Conservation (phyloP, 2,888 invertebrate genomes). For the Drosophila colorata region DNA sequence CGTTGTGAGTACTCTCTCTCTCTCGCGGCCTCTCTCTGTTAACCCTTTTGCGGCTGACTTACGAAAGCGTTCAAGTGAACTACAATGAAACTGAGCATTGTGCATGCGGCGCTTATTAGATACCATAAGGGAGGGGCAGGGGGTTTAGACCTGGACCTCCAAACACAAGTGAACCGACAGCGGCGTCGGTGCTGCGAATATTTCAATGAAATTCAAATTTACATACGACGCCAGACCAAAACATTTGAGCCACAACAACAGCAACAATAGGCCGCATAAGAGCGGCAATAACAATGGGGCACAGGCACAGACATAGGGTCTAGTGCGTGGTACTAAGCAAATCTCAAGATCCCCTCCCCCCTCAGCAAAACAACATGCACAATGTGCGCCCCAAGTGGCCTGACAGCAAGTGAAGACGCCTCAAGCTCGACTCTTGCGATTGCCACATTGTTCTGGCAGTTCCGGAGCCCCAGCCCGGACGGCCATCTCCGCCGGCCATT, state of each 20-base stretch:
- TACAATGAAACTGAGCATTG: conserved; percentile 42
- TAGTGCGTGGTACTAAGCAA: conserved; percentile 66
- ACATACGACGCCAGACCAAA: conserved; percentile 56
- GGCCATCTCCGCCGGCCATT: conserved; percentile 46
- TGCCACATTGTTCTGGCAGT: conserved; percentile 61
- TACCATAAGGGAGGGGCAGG: background rate
- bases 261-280: conserved; percentile 33
- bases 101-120: conserved; percentile 1
- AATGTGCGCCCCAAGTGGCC: conserved; percentile 63
- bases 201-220: conserved; percentile 68
- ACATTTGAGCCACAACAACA: conserved; percentile 30
- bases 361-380: conserved; percentile 59
- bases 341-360: conserved; percentile 24
- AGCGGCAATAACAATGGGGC: conserved; percentile 64
- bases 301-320: conserved; percentile 58
- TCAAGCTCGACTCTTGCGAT: conserved; percentile 45
- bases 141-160: conserved; percentile 47
- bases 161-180: conserved; percentile 42
- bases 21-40: conserved; percentile 16
- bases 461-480: conserved; percentile 33
- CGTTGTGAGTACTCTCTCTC: background rate
- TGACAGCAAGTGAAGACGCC: conserved; percentile 51
- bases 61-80: conserved; percentile 71
- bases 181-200: conserved; percentile 24
- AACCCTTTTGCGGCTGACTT: conserved; percentile 62